phyloP scores from a whole-genome alignment of 2,888 invertebrate species.

The Linnaemya vulpina region DNA sequence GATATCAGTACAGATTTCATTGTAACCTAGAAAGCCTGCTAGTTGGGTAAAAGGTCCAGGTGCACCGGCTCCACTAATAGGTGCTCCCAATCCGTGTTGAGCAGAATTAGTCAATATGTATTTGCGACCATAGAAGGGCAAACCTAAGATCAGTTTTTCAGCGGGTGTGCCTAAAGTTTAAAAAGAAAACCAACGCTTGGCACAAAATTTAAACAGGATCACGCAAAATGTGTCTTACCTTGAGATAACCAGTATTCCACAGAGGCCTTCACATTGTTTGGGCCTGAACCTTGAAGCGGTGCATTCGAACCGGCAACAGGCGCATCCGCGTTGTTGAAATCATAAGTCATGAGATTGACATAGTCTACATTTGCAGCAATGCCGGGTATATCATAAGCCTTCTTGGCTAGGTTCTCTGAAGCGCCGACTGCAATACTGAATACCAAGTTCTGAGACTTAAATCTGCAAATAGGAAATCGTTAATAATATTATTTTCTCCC shows the following conservation, averaged over 20 bases:
- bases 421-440: slow-evolving; percentile 86
- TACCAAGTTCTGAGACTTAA: slow-evolving; percentile 84
- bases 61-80: slow-evolving; percentile 30
- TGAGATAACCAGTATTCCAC: slow-evolving; percentile 92
- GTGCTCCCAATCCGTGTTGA: slow-evolving; percentile 33
- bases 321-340: slow-evolving; percentile 74
- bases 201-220: not conserved
- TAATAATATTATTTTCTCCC: not conserved
- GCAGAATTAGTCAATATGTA: slow-evolving; percentile 85
- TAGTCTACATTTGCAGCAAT: slow-evolving; percentile 75
- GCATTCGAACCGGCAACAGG: slow-evolving; percentile 75
- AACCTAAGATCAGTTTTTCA: slow-evolving; percentile 87
- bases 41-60: slow-evolving; percentile 86
- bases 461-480: not conserved
- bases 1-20: slow-evolving; percentile 85
- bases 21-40: slow-evolving; percentile 88
- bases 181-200: not conserved
- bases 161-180: slow-evolving; percentile 83
- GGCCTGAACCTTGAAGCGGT: slow-evolving; percentile 83
- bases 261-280: slow-evolving; percentile 91
- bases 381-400: slow-evolving; percentile 76
- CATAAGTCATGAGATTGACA: slow-evolving; percentile 79
- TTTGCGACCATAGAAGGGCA: slow-evolving; percentile 88
- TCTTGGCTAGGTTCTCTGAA: slow-evolving; percentile 70
- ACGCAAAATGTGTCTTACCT: slow-evolving; percentile 82